Base-by-base conservation (phyloP, 2,797 vertebrate genomes). In the Hafferia zeledoni region DNA sequence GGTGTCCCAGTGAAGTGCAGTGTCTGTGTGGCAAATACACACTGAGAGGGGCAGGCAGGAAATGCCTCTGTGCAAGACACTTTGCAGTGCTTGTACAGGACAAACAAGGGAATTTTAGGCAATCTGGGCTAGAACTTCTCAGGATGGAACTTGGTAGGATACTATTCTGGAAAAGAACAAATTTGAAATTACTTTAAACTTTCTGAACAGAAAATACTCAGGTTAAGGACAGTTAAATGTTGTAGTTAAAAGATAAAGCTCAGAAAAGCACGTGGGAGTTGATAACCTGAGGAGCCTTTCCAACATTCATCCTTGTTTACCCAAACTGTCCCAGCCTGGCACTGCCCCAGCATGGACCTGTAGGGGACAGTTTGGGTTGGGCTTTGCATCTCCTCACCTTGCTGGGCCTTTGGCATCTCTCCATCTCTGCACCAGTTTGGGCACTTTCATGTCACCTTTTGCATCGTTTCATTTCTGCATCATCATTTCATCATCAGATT, bases 331-430 rank as follows among this genome's bases (percentile, higher is more conserved):
- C 52, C 59, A 35, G 5, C 16, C 17, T 78, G 44, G 9, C 5
- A 1, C 14, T 57, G 10, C 16, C 39, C 1, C 24, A 16, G 15
- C 30, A 9, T 6, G 6, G 5, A 6, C 44, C n/a, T 30, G 28
- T 13, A 44, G 63, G 70, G 57, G 28, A 5, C 14, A 7, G 30
- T 18, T 72, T 49, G 52, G 75, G 10, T 3, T 74, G 83, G 7
- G 39, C 39, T 15, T 39, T 39, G 39, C 39, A 39, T 39, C 39
- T 39, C 14, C 39, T 39, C 13, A 14, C 39, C 39, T 39, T 13
- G 39, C 39, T 39, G 13, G 14, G 39, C 39, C 39, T 39, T 39
- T 39, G 39, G 39, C 39, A 39, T 6, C 39, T 39, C 39, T 13
- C 39, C 39, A 39, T 11, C 39, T 39, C 39, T 39, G 39, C 39